Conservation (phyloP, 2,888 invertebrate genomes). For the Halocaridina rubra region DNA sequence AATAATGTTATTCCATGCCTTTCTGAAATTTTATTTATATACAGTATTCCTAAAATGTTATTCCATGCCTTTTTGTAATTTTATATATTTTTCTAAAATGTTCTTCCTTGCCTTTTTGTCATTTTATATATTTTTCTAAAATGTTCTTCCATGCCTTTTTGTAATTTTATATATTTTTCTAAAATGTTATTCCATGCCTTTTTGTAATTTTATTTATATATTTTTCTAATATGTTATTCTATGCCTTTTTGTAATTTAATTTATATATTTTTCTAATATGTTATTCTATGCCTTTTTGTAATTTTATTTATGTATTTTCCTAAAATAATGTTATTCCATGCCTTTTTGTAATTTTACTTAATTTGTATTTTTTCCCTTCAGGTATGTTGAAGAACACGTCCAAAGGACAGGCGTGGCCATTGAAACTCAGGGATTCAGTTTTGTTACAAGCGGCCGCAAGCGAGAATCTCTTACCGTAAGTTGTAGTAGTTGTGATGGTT, state of each 20-base stretch:
- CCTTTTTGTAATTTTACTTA: too few relatives aligned
- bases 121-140: too few relatives aligned
- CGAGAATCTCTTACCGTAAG: constrained; percentile 72
- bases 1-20: not conserved
- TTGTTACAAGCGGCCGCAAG: constrained; percentile 73
- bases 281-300: not conserved
- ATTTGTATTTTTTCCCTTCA: constrained; percentile 67
- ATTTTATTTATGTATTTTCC: not conserved
- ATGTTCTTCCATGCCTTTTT: not conserved
- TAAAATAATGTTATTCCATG: too few relatives aligned
- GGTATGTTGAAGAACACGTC: constrained; percentile 74
- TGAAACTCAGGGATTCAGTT: constrained; percentile 74
- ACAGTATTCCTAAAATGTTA: too few relatives aligned
- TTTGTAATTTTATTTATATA: not conserved
- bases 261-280: not conserved
- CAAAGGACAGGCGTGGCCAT: constrained; percentile 75
- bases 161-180: not conserved
- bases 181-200: not conserved
- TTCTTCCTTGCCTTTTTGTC: too few relatives aligned
- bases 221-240: not conserved
- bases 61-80: too few relatives aligned
- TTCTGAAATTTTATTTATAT: not conserved
- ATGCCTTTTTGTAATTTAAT: not conserved
- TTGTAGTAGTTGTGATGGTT: not conserved
- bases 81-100: too few relatives aligned